Evolutionary conservation across 2,113 vertebrate species (phyloP).

Genomic region (Myocastor coypus): DNA sequence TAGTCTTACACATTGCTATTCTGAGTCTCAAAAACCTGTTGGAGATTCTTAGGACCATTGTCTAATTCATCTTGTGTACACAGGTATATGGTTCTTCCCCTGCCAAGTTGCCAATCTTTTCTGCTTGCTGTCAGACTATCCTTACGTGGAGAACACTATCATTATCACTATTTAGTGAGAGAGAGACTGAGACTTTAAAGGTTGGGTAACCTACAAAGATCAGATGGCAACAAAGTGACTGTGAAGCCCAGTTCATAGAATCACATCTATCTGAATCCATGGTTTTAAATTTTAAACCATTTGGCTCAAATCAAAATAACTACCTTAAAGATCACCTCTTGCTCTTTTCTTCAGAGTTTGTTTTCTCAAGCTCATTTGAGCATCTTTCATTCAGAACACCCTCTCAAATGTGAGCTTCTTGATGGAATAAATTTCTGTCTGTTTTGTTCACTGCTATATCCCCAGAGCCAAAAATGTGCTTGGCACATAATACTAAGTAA

Average conservation of each 20-base stretch:
- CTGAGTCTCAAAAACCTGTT: no score
- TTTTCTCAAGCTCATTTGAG: background rate
- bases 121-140: background rate
- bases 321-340: background rate
- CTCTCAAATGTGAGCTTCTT: background rate
- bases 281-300: background rate
- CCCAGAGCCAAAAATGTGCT: background rate
- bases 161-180: background rate
- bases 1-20: no score
- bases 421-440: background rate
- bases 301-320: background rate
- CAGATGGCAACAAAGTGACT: background rate
- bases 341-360: background rate
- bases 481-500: background rate
- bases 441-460: background rate
- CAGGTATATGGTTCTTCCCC: no score
- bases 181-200: background rate
- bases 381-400: background rate
- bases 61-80: no score
- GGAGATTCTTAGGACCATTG: no score
- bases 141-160: background rate
- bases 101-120: no score
- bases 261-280: background rate
- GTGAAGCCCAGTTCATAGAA: background rate
- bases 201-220: background rate